Conservation (phyloP, 2,888 invertebrate genomes). For the Fragum sueziense region DNA sequence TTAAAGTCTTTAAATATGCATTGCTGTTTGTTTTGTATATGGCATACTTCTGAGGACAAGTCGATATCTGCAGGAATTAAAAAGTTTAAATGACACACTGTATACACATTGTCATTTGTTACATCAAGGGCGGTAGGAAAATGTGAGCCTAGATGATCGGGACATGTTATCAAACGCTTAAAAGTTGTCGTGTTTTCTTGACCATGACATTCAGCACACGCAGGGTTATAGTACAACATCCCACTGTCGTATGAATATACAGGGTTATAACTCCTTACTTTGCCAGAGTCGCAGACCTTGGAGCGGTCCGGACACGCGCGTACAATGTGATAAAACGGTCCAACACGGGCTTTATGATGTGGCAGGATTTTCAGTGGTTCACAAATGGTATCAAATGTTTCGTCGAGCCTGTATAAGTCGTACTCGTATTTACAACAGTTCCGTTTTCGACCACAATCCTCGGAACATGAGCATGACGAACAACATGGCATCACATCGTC, state of each 20-base stretch:
- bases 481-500: too few relatives aligned
- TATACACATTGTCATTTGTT: background rate
- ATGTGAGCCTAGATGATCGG: background rate
- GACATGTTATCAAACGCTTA: background rate
- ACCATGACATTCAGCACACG: background rate
- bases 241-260: background rate
- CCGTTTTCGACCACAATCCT: background rate
- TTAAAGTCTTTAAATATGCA: background rate
- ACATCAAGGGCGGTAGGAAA: background rate
- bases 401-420: background rate
- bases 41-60: background rate
- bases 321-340: background rate
- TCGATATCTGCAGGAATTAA: background rate
- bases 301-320: background rate
- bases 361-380: background rate
- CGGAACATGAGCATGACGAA: background rate
- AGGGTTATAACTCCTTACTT: background rate
- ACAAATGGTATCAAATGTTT: background rate
- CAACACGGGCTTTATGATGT: too few relatives aligned
- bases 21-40: too few relatives aligned
- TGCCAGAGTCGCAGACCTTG: background rate
- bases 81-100: background rate
- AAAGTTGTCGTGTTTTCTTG: background rate
- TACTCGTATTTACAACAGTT: background rate
- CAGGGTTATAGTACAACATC: background rate